phyloP scores from a whole-genome alignment of 2,797 vertebrate genomes.

The Alca torda region DNA sequence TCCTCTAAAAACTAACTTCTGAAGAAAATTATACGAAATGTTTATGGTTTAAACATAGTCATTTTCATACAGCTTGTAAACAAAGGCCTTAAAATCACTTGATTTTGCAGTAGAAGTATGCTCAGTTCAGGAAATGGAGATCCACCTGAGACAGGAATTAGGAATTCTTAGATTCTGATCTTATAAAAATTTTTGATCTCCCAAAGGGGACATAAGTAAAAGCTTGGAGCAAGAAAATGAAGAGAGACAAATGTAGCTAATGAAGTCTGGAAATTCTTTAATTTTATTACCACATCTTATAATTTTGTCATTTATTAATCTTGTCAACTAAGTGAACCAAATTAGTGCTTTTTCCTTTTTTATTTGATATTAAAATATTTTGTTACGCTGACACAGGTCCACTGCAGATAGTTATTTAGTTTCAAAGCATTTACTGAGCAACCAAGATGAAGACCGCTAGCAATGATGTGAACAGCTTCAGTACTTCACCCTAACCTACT shows the following conservation, averaged over 20 bases:
- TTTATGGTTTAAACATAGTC: neutral
- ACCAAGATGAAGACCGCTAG: neutral
- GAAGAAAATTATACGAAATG: neutral
- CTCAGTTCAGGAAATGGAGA: neutral
- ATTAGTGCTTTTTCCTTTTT: neutral
- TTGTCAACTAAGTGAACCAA: neutral
- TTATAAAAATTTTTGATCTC: slow-evolving; percentile 7
- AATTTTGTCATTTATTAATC: slow-evolving; percentile 12
- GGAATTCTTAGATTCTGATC: neutral
- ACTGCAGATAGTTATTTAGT: neutral
- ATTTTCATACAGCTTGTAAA: neutral
- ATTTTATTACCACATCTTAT: neutral
- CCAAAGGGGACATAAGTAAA: neutral
- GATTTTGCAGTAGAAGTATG: neutral
- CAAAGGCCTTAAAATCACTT: neutral
- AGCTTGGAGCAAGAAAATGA: slow-evolving; percentile 27
- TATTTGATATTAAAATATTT: neutral
- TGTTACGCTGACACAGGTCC: neutral
- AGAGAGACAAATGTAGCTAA: slow-evolving; percentile 26
- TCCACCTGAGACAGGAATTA: neutral
- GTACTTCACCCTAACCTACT: neutral
- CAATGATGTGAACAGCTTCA: neutral
- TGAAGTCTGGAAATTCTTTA: slow-evolving; percentile 4
- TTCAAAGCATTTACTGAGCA: neutral
- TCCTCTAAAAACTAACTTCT: neutral